phyloP scores from a whole-genome alignment of 2,888 invertebrate genomes.

The Chloroclystis v-ata region DNA sequence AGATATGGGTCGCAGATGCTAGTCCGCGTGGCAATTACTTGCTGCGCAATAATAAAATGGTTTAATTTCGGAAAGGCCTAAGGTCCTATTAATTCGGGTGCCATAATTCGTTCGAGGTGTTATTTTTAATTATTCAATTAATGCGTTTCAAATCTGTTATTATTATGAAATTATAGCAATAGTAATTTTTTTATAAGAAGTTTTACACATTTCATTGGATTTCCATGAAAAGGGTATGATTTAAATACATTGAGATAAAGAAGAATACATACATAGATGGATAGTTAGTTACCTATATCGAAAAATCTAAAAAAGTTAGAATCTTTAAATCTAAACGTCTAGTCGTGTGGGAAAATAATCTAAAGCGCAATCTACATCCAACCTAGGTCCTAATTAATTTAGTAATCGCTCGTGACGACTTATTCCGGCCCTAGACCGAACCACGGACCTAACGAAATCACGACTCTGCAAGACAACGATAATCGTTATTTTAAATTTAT shows the following conservation, averaged over 20 bases:
- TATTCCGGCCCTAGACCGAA: conserved; percentile 69
- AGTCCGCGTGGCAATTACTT: conserved; percentile 64
- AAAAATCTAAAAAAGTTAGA: conserved; percentile 42
- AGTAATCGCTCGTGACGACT: conserved; percentile 78
- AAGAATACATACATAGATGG: too few species aligned
- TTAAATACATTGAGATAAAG: too few species aligned
- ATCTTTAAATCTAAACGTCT: conserved; percentile 64
- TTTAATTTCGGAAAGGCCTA: conserved; percentile 51
- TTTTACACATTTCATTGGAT: too few species aligned
- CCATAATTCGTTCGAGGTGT: conserved; percentile 13
- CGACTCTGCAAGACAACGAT: conserved; percentile 75
- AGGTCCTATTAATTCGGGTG: conserved; percentile 25
- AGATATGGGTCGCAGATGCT: conserved; percentile 73
- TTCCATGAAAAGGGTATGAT: too few species aligned
- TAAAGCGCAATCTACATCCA: conserved; percentile 70
- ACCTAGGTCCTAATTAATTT: conserved; percentile 77
- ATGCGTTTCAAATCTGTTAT: too few species aligned
- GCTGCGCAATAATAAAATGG: conserved; percentile 68
- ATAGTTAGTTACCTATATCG: too few species aligned
- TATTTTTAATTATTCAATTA: too few species aligned
- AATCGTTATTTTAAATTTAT: conserved; percentile 79
- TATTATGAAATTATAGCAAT: too few species aligned
- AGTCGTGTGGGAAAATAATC: conserved; percentile 78
- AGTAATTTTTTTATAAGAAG: too few species aligned
- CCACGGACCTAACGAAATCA: conserved; percentile 77